phyloP scores from a whole-genome alignment of 53 echinoderm and acorn worm species.

The Mesocentrotus franciscanus region DNA sequence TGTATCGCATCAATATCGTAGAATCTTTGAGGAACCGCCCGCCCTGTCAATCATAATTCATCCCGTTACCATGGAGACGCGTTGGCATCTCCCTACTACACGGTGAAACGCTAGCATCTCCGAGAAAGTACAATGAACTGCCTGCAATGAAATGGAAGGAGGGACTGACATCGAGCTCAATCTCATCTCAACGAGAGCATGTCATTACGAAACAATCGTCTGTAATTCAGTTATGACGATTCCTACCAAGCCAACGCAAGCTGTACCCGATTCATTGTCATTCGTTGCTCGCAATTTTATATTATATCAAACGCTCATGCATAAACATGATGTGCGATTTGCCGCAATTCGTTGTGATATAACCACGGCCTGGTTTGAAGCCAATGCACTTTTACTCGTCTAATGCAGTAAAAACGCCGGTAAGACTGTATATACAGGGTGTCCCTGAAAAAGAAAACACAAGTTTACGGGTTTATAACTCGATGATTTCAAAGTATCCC shows the following conservation, averaged over 20 bases:
- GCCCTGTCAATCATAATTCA: conserved; percentile 37
- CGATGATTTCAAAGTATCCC: no score
- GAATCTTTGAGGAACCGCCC: conserved; percentile 27
- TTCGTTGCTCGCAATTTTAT: conserved; percentile 9
- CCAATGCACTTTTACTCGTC: conserved; percentile 35
- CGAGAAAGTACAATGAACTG: conserved; percentile 41
- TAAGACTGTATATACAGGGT: background rate
- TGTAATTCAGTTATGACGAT: conserved; percentile 44
- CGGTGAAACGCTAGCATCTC: background rate
- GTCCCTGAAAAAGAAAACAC: no score
- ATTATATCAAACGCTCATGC: conserved; percentile 19
- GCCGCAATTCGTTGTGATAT: background rate
- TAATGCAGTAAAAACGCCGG: background rate
- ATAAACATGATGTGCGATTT: conserved; percentile 41
- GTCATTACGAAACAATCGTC: conserved; percentile 15
- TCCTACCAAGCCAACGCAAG: background rate
- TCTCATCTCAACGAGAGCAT: conserved; percentile 39
- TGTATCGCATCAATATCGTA: background rate
- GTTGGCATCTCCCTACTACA: background rate
- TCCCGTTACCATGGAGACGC: conserved; percentile 1
- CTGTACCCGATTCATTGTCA: background rate
- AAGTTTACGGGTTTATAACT: no score
- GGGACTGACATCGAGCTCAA: conserved; percentile 3
- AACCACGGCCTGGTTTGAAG: background rate
- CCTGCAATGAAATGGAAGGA: background rate